These are phyloP conservation scores for Parauchenoglanis punctatus DNA, from an alignment of 2,797 vertebrate genomes.

Conservation along the genomic window DNA sequence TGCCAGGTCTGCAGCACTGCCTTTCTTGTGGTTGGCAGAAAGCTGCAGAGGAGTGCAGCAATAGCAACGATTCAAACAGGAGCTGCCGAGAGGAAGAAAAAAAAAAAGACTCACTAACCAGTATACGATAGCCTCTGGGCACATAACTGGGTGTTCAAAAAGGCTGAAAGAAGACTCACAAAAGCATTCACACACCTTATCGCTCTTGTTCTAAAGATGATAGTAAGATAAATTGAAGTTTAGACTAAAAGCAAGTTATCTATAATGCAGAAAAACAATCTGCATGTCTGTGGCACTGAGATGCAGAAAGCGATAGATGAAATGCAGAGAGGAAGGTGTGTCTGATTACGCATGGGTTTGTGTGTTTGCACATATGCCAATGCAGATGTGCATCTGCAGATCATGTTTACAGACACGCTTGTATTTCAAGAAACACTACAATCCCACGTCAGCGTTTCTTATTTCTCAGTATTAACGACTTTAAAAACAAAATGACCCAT, in stretches of 20 bases:
- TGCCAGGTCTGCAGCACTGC: slow-evolving; percentile 54
- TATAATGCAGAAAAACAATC: slow-evolving; percentile 54
- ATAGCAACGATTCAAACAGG: slow-evolving; percentile 34
- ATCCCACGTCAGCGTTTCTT: background rate
- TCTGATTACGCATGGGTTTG: slow-evolving; percentile 17
- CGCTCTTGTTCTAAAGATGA: slow-evolving; percentile 46
- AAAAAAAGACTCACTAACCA: slow-evolving; percentile 38
- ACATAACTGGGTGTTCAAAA: slow-evolving; percentile 37
- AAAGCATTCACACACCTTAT: slow-evolving; percentile 53
- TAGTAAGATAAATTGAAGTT: slow-evolving; percentile 55
- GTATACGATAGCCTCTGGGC: slow-evolving; percentile 40
- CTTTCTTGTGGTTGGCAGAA: slow-evolving; percentile 63
- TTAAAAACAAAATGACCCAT: background rate
- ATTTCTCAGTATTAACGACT: slow-evolving; percentile 9
- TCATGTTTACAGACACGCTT: background rate
- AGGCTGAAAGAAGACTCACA: slow-evolving; percentile 33
- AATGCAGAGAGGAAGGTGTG: slow-evolving; percentile 43
- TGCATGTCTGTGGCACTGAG: slow-evolving; percentile 41
- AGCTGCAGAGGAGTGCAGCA: slow-evolving; percentile 45
- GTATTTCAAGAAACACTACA: slow-evolving; percentile 33
- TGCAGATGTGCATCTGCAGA: slow-evolving; percentile 6
- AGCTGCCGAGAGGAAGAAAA: slow-evolving; percentile 36
- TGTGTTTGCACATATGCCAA: slow-evolving; percentile 2
- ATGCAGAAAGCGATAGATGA: slow-evolving; percentile 41
- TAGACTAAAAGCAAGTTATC: slow-evolving; percentile 62